Evolutionary conservation across 2,113 vertebrate genomes (phyloP), one percentile per base, ranked within the genome.

Genomic region (Coregonus clupeaformis): DNA sequence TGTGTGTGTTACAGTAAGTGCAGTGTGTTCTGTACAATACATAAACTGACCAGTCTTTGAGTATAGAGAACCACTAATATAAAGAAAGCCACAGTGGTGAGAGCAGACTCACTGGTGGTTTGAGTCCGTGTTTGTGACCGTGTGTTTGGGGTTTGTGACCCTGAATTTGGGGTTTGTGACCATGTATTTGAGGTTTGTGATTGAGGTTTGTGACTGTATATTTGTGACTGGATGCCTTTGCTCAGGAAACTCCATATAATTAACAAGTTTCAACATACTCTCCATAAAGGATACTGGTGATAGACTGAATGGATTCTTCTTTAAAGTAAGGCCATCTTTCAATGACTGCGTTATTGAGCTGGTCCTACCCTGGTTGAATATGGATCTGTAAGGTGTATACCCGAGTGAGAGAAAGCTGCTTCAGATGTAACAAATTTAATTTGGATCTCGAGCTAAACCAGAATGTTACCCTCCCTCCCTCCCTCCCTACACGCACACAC

Each of bases 41-140:
- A 77, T 83, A 66, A 52, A 4, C 79, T 89, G 87, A 88, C 85
- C 86, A 78, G 65, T 42, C 9, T 25, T 62, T 24, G 75, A 79
- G 83, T 71, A 78, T 81, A 83, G 73, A 69, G 71, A 85, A 89
- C 89, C 90, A 77, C 80, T 85, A 84, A 85, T 84, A 85, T 4
- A 20, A 52, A 84, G 82, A 72, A 85, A 88, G 81, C 89, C 87
- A 5, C 85, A 24, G 86, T 69, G 82, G 85, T 89, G 86, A 88
- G 81, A 76, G 84, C 75, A 32, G 74, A 75, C 81, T 36, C 73
- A 73, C n/a, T 60, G 65, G 85, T 87, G 87, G 81, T 86, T 88
- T 82, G 59, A 75, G 76, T 81, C 5, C 36, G 71, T 71, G 36
- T 60, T 60, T 60, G 18, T 22, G 57, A 22, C 57, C n/a, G 1